Base-by-base conservation (phyloP, 2,113 vertebrate genomes). In the Piaya cayana region DNA sequence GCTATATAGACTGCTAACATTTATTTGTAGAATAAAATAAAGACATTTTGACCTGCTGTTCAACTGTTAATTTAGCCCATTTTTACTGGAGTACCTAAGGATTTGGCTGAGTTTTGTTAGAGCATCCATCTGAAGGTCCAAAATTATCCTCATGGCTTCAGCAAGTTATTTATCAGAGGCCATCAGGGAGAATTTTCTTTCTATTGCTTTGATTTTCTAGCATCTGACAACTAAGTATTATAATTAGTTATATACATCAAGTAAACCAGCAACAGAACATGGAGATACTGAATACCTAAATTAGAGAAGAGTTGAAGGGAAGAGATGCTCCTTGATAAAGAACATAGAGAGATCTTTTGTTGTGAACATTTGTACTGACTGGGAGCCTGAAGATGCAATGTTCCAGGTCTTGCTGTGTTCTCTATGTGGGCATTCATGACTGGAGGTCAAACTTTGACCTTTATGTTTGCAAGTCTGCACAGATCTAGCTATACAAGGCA, bases 331-430 rank as follows among this genome's bases (percentile, higher is more conserved):
- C 53, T 32, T 12, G 30, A 8, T 37, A 25, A 32, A 39, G 20
- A 56, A 47, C 12, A 17, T 2, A 14, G 25, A 45, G 26, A 60
- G 6, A 50, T 22, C 5, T 50, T n/a, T 22, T 0, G 1, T 5
- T 26, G 43, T 52, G 27, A 58, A 63, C 56, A 45, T 64, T 11
- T 9, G 36, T 23, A 6, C 42, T 56, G 13, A 37, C 50, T 15
- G 14, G 32, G 43, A 26, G 17, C 39, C 25, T 56, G 36, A 62
- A 19, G 19, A 36, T 34, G 27, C 12, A 43, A 9, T 63, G 25
- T 69, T 50, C 16, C 8, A 64, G 21, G 23, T 64, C 18, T 6
- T 23, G 25, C 19, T 15, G 16, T 18, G 16, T 55, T 59, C 43
- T 59, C 16, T 52, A 12, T 43, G 27, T 45, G 43, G 50, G 4